These are phyloP conservation scores for Aurelia sp. DNA, from an alignment of 30 jellyfish, hydroid and myxozoan species.

Conservation along the genomic window DNA sequence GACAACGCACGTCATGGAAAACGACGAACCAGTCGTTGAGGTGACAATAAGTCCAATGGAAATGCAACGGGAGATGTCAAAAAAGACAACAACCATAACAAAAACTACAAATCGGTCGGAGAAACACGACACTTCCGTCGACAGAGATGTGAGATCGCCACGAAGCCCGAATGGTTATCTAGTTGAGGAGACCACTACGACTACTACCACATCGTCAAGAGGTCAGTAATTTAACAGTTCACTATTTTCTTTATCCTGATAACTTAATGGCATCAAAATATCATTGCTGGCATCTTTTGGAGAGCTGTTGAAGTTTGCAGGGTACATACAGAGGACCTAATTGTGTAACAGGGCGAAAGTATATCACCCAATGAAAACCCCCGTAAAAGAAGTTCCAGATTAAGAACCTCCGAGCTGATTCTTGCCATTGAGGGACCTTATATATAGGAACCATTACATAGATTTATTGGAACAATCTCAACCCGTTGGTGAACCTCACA, in stretches of 20 bases:
- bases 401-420: too few species aligned
- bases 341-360: too few species aligned
- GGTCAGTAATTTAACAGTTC: constrained; percentile 5
- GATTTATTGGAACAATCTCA: too few species aligned
- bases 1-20: constrained; percentile 68
- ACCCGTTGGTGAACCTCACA: too few species aligned
- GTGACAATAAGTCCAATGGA: constrained; percentile 69
- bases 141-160: constrained; percentile 53
- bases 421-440: too few species aligned
- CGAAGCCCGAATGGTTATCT: constrained; percentile 65
- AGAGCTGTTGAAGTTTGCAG: too few species aligned
- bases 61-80: constrained; percentile 31
- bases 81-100: constrained; percentile 45
- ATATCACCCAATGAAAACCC: too few species aligned
- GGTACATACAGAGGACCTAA: too few species aligned
- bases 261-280: too few species aligned
- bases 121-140: constrained; percentile 19
- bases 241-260: background rate
- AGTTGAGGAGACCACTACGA: constrained; percentile 40
- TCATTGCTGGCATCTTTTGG: too few species aligned
- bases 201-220: constrained; percentile 15
- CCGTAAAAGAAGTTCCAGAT: too few species aligned
- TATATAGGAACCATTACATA: too few species aligned
- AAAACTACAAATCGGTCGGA: constrained; percentile 45
- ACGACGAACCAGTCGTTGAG: constrained; percentile 72